Evolutionary conservation across 2,113 vertebrate species (phyloP).

Genomic region (Istiophorus platypterus): DNA sequence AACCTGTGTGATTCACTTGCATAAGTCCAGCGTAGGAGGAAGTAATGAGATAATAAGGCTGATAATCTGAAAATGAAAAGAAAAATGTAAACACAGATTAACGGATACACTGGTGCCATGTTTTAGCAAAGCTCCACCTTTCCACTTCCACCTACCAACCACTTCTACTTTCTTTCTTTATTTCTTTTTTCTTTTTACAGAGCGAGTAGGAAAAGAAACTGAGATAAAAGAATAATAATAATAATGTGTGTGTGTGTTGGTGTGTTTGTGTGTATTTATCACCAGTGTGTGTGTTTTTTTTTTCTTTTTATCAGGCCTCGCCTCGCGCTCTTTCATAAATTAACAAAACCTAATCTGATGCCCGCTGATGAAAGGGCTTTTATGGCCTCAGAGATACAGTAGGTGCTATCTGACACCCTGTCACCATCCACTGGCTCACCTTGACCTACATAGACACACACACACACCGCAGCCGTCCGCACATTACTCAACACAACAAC

Average conservation of each 20-base stretch:
- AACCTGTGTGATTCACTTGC: not conserved
- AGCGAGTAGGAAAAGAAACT: not conserved
- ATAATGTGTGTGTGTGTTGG: conserved; percentile 9
- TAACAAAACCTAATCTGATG: conserved; percentile 54
- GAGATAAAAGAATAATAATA: no score
- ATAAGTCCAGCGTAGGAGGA: not conserved
- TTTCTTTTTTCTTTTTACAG: no score
- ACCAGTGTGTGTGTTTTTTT: no score
- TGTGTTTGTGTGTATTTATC: not conserved
- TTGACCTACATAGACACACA: conserved; percentile 53
- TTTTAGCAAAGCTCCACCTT: not conserved
- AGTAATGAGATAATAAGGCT: not conserved
- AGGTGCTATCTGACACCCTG: conserved; percentile 35
- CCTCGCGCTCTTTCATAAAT: conserved; percentile 36
- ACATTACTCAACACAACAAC: no score
- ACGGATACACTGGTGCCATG: not conserved
- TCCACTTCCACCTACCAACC: no score
- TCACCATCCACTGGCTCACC: conserved; percentile 39
- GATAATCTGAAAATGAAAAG: not conserved
- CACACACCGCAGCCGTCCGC: no score
- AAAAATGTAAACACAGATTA: conserved; percentile 1
- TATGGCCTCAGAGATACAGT: conserved; percentile 35
- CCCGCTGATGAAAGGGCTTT: conserved; percentile 57
- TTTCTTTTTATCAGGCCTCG: conserved; percentile 45
- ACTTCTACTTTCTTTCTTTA: no score